Conservation (phyloP, 2,888 invertebrate genomes). For the Drosophila fulvimacula region DNA sequence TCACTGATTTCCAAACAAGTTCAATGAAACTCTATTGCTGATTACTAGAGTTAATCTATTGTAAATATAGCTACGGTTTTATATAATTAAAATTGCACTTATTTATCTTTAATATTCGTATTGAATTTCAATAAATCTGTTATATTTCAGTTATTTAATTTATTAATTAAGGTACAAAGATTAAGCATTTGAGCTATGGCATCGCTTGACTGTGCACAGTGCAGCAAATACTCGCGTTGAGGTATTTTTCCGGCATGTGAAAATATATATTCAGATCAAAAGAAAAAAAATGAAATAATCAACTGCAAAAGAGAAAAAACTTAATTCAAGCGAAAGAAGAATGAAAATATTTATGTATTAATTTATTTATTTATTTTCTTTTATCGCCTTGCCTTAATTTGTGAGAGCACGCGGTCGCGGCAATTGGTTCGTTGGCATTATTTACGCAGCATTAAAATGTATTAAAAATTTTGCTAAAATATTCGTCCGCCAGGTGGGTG, state of each 20-base stretch:
- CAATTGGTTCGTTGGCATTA: conserved; percentile 55
- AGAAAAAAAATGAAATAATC: neutral
- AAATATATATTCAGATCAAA: conserved; percentile 44
- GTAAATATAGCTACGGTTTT: no score
- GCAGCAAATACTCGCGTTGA: conserved; percentile 10
- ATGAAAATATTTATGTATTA: conserved; percentile 62
- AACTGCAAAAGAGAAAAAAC: neutral
- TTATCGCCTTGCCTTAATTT: conserved; percentile 17
- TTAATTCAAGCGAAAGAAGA: conserved; percentile 36
- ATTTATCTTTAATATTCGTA: neutral
- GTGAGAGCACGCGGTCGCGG: conserved; percentile 25
- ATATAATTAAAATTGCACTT: no score
- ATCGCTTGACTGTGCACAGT: neutral
- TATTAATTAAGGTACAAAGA: neutral
- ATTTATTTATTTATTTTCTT: conserved; percentile 51
- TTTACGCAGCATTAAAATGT: conserved; percentile 78
- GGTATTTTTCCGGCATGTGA: conserved; percentile 47
- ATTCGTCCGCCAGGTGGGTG: conserved; percentile 61
- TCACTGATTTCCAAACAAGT: neutral
- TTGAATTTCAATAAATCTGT: neutral
- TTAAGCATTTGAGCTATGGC: neutral
- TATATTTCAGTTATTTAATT: neutral
- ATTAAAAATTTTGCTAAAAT: conserved; percentile 54
- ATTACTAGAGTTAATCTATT: no score
- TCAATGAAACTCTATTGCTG: neutral